A percentile compares a stretch with the other conserved stretches of the same genome.
phyloP scores from a whole-genome alignment of 1,140 invertebrate species.

The Aphelinus atriplicis region DNA sequence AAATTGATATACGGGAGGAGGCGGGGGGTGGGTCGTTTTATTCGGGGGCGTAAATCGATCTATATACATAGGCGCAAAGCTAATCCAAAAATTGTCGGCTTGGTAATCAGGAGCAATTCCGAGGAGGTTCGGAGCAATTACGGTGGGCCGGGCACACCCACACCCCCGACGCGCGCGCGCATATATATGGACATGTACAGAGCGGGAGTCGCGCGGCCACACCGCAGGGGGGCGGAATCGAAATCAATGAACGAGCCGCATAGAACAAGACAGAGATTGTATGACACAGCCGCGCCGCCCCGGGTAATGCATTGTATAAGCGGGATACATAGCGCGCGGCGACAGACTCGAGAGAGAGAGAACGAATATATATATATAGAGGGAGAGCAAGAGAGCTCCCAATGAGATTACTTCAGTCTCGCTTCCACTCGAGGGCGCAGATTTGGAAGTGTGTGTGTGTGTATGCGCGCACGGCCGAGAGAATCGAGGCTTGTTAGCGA shows the following conservation, averaged over 20 bases:
- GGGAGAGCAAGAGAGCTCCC: too few relatives aligned
- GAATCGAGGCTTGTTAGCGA: not conserved
- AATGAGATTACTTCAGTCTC: slow-evolving; percentile 34
- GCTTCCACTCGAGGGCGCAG: slow-evolving; percentile 23
- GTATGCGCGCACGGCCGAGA: not conserved
- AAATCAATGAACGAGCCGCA: slow-evolving; percentile 27
- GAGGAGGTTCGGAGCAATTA: slow-evolving; percentile 1
- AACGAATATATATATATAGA: not conserved
- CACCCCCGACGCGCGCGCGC: not conserved
- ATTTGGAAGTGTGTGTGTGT: slow-evolving; percentile 1
- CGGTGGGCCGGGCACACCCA: not conserved
- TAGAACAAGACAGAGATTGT: too few relatives aligned
- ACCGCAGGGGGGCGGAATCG: not conserved
- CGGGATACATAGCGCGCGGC: not conserved
- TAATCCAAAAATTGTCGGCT: not conserved
- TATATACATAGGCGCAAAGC: not conserved
- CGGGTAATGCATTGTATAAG: slow-evolving; percentile 12
- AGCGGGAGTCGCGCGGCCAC: not conserved
- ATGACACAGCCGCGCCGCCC: slow-evolving; percentile 9
- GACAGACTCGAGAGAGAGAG: not conserved
- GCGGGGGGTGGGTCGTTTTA: too few relatives aligned
- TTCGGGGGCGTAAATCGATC: too few relatives aligned
- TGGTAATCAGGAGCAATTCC: slow-evolving; percentile 16
- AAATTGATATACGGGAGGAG: too few relatives aligned
- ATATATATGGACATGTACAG: not conserved